phyloP scores from a whole-genome alignment of 2,888 invertebrate genomes.

The Venustoraphidia nigricollis region DNA sequence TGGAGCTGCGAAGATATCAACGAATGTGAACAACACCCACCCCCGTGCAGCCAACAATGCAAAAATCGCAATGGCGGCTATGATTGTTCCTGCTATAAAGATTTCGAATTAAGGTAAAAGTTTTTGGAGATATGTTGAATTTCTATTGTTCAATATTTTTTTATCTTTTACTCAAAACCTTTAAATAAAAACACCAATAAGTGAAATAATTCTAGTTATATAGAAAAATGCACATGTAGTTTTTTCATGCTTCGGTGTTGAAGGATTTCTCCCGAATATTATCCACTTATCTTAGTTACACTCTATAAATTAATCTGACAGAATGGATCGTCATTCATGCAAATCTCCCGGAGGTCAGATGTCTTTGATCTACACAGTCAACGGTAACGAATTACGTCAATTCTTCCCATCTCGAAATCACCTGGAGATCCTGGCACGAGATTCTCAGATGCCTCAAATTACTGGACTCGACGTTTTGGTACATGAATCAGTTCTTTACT shows the following conservation, averaged over 20 bases:
- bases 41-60: slow-evolving; percentile 51
- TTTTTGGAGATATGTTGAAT: background rate
- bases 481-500: slow-evolving; percentile 30
- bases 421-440: slow-evolving; percentile 8
- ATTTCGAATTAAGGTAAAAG: slow-evolving; percentile 36
- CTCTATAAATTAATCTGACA: slow-evolving; percentile 16
- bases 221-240: too few species aligned
- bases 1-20: slow-evolving; percentile 48
- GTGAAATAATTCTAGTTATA: too few species aligned
- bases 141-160: too few species aligned
- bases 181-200: too few species aligned
- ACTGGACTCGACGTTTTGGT: slow-evolving; percentile 38
- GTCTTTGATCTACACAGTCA: slow-evolving; percentile 33
- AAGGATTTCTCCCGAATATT: too few species aligned
- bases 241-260: too few species aligned
- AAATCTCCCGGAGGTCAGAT: slow-evolving; percentile 43
- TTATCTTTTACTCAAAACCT: background rate
- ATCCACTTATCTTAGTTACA: too few species aligned
- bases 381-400: slow-evolving; percentile 37
- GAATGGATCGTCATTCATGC: slow-evolving; percentile 46
- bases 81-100: slow-evolving; percentile 40
- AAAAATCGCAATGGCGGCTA: slow-evolving; percentile 37
- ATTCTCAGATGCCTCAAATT: slow-evolving; percentile 23
- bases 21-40: slow-evolving; percentile 43
- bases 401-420: slow-evolving; percentile 24